Evolutionary conservation across 2,113 vertebrate species (phyloP), one percentile per base, ranked within the genome.

Genomic region (Trogon melanurus): DNA sequence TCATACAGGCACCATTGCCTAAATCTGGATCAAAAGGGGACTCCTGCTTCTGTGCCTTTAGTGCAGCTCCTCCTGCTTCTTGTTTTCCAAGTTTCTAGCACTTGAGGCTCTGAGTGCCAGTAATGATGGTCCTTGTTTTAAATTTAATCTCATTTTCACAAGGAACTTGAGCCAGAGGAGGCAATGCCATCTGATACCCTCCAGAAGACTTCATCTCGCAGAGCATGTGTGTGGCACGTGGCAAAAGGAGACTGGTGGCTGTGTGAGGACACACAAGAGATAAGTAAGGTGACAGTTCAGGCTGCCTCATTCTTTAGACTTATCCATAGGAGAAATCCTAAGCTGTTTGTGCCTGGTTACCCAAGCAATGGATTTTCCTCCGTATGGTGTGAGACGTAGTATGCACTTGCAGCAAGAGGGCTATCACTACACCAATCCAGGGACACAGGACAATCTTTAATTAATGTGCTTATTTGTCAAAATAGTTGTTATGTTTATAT

Each of bases 131-230:
- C 50, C 41, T 81, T 69, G 41, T 64, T 94, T 85, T 85, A 66
- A 70, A 58, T 80, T 30, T 84, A 75, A 86, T 84, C 92, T 85
- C 41, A 34, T 96, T 84, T 94, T 92, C 70, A 84, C 45, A 5
- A 21, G 79, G 69, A 65, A 41, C 21, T 81, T 76, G 69, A 79
- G 44, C 72, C 79, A 79, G 47, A 79, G 53, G 16, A 65, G 85
- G 36, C 62, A 72, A 44, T 72, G 53, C 65, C 73, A 64, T 80
- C 57, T 75, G 80, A 92, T 87, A 74, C 34, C 44, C 61, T 81
- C 73, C 57, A 47, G 70, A 94, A 90, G 84, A 72, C 73, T 93
- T 71, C 72, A 74, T 78, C 85, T 57, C 12, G 7, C 51, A 16
- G 50, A 86, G 85, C 85, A 88, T 27, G 2, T 90, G 88, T 67